phyloP scores from a whole-genome alignment of 2,888 invertebrate genomes.

The Orchesella flavescens region DNA sequence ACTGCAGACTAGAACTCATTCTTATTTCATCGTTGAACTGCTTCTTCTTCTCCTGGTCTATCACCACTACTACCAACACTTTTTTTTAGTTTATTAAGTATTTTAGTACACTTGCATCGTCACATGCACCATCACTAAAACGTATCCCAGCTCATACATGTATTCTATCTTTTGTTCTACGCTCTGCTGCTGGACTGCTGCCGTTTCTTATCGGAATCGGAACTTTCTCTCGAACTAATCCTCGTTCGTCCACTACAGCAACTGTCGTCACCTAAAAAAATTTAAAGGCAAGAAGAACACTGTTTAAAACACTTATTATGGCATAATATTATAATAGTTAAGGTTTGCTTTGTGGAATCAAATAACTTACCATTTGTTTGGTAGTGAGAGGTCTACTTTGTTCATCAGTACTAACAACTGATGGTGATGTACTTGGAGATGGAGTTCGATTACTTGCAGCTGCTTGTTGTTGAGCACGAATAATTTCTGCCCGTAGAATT shows the following conservation, averaged over 20 bases:
- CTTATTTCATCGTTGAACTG: neutral
- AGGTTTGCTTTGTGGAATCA: too few relatives aligned
- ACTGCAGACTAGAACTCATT: slow-evolving; percentile 50
- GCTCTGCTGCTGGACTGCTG: slow-evolving; percentile 49
- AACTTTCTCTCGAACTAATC: slow-evolving; percentile 49
- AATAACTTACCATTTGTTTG: slow-evolving; percentile 44
- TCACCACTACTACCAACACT: neutral
- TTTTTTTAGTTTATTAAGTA: neutral
- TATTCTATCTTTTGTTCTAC: slow-evolving; percentile 48
- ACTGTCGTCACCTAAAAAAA: slow-evolving; percentile 51
- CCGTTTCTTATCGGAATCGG: slow-evolving; percentile 43
- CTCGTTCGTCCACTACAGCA: slow-evolving; percentile 54
- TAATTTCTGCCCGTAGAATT: slow-evolving; percentile 40
- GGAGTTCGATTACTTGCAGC: slow-evolving; percentile 45
- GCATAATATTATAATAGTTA: too few relatives aligned
- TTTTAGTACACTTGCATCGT: neutral
- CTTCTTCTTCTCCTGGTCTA: neutral
- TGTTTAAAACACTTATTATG: too few relatives aligned
- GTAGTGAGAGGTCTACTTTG: slow-evolving; percentile 40
- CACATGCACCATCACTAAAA: slow-evolving; percentile 31
- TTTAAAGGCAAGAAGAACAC: neutral
- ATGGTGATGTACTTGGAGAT: slow-evolving; percentile 52
- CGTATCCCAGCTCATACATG: slow-evolving; percentile 37
- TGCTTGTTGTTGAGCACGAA: slow-evolving; percentile 48
- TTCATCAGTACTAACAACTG: slow-evolving; percentile 53